Evolutionary conservation across 2,113 vertebrate species (phyloP).

Genomic region (Varanus komodoensis): DNA sequence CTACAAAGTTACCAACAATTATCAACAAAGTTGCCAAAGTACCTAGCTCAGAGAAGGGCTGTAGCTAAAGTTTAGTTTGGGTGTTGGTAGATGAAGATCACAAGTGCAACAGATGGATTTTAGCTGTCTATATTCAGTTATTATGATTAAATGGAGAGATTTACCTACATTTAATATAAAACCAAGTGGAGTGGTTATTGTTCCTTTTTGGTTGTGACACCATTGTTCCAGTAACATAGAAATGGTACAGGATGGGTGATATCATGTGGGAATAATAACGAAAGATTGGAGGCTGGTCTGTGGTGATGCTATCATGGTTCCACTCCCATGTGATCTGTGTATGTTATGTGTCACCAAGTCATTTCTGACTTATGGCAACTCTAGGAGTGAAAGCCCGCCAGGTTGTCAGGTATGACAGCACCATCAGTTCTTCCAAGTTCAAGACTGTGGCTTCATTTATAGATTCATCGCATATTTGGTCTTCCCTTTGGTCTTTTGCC

Average conservation of each 20-base stretch:
- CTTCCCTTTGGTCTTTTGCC: too few species aligned
- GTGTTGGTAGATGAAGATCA: neutral
- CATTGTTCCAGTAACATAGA: neutral
- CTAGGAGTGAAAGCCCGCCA: too few species aligned
- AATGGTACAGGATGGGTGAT: neutral
- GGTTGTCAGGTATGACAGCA: too few species aligned
- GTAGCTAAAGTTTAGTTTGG: neutral
- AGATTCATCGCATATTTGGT: too few species aligned
- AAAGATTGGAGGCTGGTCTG: neutral
- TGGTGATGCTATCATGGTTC: too few species aligned
- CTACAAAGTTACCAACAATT: too few species aligned
- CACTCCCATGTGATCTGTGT: neutral
- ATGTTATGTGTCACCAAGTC: too few species aligned
- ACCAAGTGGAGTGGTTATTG: neutral
- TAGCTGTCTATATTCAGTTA: neutral
- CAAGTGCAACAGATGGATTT: neutral
- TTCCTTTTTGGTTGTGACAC: neutral
- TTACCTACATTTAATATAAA: neutral
- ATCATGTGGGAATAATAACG: neutral
- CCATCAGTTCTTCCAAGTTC: too few species aligned
- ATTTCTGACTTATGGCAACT: too few species aligned
- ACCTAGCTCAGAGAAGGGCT: neutral
- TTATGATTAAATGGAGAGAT: neutral
- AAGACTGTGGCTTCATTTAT: too few species aligned
- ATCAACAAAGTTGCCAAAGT: too few species aligned